Evolutionary conservation across 2,113 vertebrate species (phyloP).

Genomic region (Smithornis capensis): DNA sequence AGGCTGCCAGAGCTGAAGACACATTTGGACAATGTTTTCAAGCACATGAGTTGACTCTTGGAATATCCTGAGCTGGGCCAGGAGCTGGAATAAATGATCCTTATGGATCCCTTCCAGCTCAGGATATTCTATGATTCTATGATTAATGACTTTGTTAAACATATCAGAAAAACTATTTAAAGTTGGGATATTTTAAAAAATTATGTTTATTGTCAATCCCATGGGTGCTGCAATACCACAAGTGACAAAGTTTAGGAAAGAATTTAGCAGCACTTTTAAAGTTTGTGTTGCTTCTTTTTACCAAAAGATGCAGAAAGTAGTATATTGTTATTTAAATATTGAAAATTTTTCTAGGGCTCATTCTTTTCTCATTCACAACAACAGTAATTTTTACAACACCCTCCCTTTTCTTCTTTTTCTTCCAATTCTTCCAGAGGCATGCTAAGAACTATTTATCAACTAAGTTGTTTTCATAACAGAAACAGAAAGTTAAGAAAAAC

Average conservation of each 20-base stretch:
- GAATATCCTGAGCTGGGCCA: not conserved
- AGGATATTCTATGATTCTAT: not conserved
- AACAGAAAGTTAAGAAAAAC: not conserved
- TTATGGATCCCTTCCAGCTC: not conserved
- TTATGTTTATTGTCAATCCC: not conserved
- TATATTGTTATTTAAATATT: not conserved
- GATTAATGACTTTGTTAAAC: not conserved
- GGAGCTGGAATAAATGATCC: fast-evolving
- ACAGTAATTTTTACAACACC: not conserved
- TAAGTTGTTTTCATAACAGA: not conserved
- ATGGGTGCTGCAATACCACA: not conserved
- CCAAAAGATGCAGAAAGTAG: not conserved
- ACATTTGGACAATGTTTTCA: not conserved
- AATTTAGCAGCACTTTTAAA: not conserved
- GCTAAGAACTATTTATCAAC: not conserved
- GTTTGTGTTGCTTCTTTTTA: not conserved
- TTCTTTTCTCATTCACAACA: not conserved
- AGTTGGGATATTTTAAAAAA: not conserved
- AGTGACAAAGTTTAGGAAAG: not conserved
- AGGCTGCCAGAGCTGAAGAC: fast-evolving
- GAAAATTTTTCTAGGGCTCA: not conserved
- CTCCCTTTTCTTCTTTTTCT: not conserved
- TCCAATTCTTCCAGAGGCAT: not conserved
- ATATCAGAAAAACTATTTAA: not conserved
- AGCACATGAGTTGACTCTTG: fast-evolving